A percentile compares a stretch with the other conserved stretches of the same genome.
Evolutionary conservation across 1,140 invertebrate genomes (phyloP).

Genomic region (Scylla paramamosain): DNA sequence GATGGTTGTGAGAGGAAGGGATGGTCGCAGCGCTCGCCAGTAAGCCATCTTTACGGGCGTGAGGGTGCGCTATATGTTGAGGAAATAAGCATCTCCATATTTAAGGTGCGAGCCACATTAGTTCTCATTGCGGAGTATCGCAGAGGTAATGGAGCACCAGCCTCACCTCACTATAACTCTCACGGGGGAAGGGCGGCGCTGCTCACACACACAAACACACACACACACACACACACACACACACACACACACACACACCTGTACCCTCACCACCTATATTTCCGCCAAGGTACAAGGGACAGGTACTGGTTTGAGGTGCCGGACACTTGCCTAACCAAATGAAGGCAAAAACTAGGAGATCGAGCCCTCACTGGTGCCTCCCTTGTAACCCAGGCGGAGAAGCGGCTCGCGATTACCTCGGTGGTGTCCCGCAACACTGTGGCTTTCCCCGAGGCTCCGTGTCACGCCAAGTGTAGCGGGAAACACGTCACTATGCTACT

Average conservation of each 20-base stretch:
- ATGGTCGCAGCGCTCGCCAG: background rate
- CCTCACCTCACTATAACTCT: conserved; percentile 16
- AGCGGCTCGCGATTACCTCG: background rate
- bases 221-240: conserved; percentile 13
- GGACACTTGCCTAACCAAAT: background rate
- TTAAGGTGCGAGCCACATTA: conserved; percentile 48
- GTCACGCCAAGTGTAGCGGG: background rate
- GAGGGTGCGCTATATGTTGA: conserved; percentile 27
- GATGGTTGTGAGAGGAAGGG: background rate
- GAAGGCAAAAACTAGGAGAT: background rate
- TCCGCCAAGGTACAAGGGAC: background rate
- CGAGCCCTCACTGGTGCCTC: background rate
- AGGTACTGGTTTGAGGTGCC: background rate
- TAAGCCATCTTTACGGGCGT: conserved; percentile 15
- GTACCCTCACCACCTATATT: background rate
- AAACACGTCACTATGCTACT: background rate
- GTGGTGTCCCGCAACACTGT: background rate
- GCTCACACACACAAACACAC: background rate
- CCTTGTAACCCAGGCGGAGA: background rate
- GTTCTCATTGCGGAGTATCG: conserved; percentile 38
- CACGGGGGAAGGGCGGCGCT: background rate
- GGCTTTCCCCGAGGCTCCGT: background rate
- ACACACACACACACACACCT: background rate
- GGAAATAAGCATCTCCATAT: conserved; percentile 43
- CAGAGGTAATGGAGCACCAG: background rate